Conservation (phyloP, 2,113 vertebrate genomes). For the Pao palembangensis region DNA sequence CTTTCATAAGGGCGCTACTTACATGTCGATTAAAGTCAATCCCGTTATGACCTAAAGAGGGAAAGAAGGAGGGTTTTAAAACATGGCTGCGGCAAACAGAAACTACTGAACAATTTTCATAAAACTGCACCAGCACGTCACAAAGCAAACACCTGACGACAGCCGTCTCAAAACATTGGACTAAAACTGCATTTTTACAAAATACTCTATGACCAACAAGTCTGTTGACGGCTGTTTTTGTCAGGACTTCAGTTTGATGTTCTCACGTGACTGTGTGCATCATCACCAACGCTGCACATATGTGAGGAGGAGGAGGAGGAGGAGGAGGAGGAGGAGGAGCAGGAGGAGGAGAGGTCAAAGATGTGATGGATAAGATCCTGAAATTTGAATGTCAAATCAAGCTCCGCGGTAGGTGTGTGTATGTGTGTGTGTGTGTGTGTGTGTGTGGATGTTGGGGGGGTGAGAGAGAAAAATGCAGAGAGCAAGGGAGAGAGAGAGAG, state of each 20-base stretch:
- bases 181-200: too few relatives aligned
- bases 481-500: slow-evolving; percentile 24
- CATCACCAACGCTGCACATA: neutral
- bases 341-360: slow-evolving; percentile 44
- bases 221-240: too few relatives aligned
- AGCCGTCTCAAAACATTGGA: too few relatives aligned
- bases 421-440: slow-evolving; percentile 8
- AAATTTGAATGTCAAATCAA: slow-evolving; percentile 96
- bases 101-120: too few relatives aligned
- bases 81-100: too few relatives aligned
- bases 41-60: slow-evolving; percentile 82
- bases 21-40: slow-evolving; percentile 91
- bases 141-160: too few relatives aligned
- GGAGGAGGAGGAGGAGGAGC: too few relatives aligned
- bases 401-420: slow-evolving; percentile 61
- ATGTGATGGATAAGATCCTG: slow-evolving; percentile 61
- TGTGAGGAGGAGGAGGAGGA: too few relatives aligned
- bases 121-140: too few relatives aligned
- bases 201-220: too few relatives aligned
- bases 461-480: neutral
- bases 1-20: slow-evolving; percentile 2
- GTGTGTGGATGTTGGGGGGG: slow-evolving; percentile 7
- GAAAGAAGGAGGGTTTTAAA: slow-evolving; percentile 18
- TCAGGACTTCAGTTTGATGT: too few relatives aligned
- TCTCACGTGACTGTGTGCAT: neutral